phyloP scores from a whole-genome alignment of 30 jellyfish, hydroid and myxozoan species.

The Catostylus mosaicus region DNA sequence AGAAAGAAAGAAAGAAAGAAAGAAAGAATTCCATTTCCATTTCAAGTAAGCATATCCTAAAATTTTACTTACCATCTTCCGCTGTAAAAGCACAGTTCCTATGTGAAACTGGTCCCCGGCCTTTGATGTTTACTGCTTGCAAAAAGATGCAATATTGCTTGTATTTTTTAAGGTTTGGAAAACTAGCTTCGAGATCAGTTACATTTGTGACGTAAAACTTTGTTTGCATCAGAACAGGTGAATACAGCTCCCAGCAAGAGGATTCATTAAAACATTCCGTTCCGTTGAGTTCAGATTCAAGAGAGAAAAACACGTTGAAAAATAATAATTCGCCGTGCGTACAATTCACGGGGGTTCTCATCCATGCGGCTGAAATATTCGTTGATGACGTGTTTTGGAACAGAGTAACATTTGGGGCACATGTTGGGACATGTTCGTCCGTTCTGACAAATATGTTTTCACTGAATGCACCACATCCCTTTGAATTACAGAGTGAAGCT shows the following conservation, averaged over 20 bases:
- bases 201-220: conserved; percentile 25
- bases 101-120: conserved; percentile 59
- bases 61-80: conserved; percentile 70
- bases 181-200: not conserved
- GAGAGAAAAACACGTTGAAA: conserved; percentile 34
- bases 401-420: conserved; percentile 38
- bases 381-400: conserved; percentile 39
- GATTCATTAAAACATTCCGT: conserved; percentile 33
- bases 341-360: conserved; percentile 20
- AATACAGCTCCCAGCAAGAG: conserved; percentile 15
- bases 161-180: conserved; percentile 30
- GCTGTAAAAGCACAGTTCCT: conserved; percentile 38
- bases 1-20: no score
- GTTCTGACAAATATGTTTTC: conserved; percentile 13
- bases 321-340: conserved; percentile 47
- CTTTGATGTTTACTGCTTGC: conserved; percentile 58
- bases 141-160: conserved; percentile 32
- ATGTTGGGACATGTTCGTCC: conserved; percentile 69
- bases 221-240: not conserved
- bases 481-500: conserved; percentile 45
- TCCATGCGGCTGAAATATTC: conserved; percentile 43
- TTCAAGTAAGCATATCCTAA: no score
- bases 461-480: conserved; percentile 64
- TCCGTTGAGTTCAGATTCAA: conserved; percentile 4
- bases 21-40: no score